Base-by-base conservation (phyloP, 2,888 invertebrate species). In the Rhabditoides inermis region DNA sequence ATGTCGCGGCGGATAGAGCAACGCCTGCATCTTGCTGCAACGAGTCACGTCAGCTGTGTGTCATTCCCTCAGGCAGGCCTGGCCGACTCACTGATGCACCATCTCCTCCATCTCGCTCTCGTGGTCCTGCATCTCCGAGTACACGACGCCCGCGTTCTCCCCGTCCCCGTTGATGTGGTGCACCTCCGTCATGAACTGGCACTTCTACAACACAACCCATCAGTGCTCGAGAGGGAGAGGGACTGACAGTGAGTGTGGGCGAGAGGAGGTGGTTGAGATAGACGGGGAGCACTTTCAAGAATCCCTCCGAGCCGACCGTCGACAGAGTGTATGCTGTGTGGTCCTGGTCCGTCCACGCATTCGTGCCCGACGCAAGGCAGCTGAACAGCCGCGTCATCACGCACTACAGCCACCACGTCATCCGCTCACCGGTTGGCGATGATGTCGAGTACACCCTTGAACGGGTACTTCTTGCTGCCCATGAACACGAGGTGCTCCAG, bases 131-230 rank as follows among this genome's bases (percentile, higher is more conserved):
- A 90, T 90, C 81, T 92, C 91, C 77, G 88, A 88, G 77, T 91
- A 91, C n/a, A 91, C 90, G 15, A 91, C 88, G 20, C 92, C 92
- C 12, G 86, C 88, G 81, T 92, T 86, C 62, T 87, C 85, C 0
- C 90, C 91, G 55, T 87, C 85, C 0, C 85, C 87, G 69, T 87
- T 88, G 58, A 91, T 82, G 77, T 91, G 90, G 78, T 91, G 89
- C 0, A 92, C 90, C 80, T 91, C 91, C 0, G 90, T 91, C 27
- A 84, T 80, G 76, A 85, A 91, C 2, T 84, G 88, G 60, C 86
- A 82, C 63, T 89, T 86, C 3, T 35, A 27, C 15, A 28, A 20
- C 27, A n/a, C 4, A 28, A 4, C 12, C 23, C 5, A 2, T 23
- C 3, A 26, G 27, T n/a, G 30, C 15, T 23, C 12, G 22, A 28